Base-by-base conservation (phyloP, 2,113 vertebrate species). In the Cyrtonyx montezumae region DNA sequence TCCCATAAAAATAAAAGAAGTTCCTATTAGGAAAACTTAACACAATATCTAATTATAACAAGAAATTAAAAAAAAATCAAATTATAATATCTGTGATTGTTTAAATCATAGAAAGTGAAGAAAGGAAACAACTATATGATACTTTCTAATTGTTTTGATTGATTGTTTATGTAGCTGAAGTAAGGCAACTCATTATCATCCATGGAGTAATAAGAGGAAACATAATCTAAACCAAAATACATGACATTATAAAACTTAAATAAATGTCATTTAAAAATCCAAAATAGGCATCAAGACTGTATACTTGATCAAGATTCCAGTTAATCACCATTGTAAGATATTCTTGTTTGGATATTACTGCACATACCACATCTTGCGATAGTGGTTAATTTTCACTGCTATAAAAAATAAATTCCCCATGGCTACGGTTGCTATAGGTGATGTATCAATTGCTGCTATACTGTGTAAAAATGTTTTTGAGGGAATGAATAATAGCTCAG, bases 351-450 rank as follows among this genome's bases (percentile, higher is more conserved):
- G 1, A 58, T 68, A 43, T 28, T 65, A 48, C 15, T 51, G 22
- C 34, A 34, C 6, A 22, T 40, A 71, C 15, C 48, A 42, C 21
- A 63, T 91, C 87, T 88, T 93, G 42, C 77, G 30, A 87, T 2
- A 89, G 42, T 14, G 43, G 17, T 80, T 88, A 91, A 14, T 51
- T 91, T 79, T 58, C 25, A 61, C 59, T 85, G 75, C 56, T 40
- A 11, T n/a, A 76, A 75, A 68, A 87, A 90, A 91, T 46, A 95
- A 92, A 58, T 95, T 96, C 71, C 93, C 92, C 91, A 91, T 95
- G 84, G 65, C 88, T 95, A 93, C 94, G 75, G 92, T 96, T 96
- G 96, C 95, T 91, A 96, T 93, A 93, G 86, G 86, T 77, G 88
- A 96, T 78, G 20, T 65, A 89, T 84, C 84, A 85, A 22, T 51